These are phyloP conservation scores for Tetramorium simillimum DNA, from an alignment of 1,140 invertebrate genomes.

Conservation along the genomic window DNA sequence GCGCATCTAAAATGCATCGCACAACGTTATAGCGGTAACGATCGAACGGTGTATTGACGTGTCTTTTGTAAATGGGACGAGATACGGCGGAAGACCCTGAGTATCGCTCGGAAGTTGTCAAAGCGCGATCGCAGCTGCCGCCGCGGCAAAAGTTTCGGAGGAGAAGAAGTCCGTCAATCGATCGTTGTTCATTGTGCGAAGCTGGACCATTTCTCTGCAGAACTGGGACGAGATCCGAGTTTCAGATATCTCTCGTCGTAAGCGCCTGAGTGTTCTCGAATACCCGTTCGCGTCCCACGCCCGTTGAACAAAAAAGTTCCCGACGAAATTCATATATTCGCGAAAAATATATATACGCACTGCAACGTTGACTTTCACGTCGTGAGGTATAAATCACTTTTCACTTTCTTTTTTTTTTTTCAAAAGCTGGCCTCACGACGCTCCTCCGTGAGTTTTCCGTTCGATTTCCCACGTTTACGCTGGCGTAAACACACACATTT, in stretches of 20 bases:
- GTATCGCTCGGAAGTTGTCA: conserved; percentile 34
- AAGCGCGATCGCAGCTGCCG: conserved; percentile 44
- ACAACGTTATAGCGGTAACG: background rate
- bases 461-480: conserved; percentile 59
- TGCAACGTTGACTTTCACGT: background rate
- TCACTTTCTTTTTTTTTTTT: conserved; percentile 2
- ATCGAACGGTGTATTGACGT: conserved; percentile 2
- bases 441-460: conserved; percentile 46
- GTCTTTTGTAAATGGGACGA: conserved; percentile 23
- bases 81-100: background rate
- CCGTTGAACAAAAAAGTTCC: conserved; percentile 14
- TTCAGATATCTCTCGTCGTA: conserved; percentile 45
- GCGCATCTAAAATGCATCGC: background rate
- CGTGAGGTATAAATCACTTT: conserved; percentile 15
- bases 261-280: conserved; percentile 44
- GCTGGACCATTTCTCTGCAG: conserved; percentile 43
- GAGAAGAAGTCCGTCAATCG: conserved; percentile 64
- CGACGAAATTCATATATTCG: conserved; percentile 33
- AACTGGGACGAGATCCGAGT: conserved; percentile 65
- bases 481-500: conserved; percentile 11
- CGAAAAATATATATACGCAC: background rate
- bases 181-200: conserved; percentile 62
- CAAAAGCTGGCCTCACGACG: background rate
- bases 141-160: conserved; percentile 29
- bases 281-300: background rate